These are phyloP conservation scores for Cardinalis cardinalis DNA, from an alignment of 2,113 vertebrate genomes.

Conservation along the genomic window DNA sequence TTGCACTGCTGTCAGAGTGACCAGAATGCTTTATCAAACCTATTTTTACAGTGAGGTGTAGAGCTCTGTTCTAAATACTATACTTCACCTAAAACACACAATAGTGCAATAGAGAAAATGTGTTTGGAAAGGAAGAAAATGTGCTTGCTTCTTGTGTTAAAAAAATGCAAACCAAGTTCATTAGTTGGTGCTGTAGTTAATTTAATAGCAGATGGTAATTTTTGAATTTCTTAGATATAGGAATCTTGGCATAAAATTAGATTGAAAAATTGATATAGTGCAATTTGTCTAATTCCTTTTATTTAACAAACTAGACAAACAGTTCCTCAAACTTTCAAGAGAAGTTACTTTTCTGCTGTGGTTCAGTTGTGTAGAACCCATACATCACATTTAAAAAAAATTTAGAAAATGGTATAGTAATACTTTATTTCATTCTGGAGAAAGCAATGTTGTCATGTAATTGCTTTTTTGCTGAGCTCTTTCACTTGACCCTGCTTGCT, in stretches of 20 bases:
- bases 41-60: not conserved
- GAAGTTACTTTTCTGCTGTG: slow-evolving; percentile 14
- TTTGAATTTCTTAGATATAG: not conserved
- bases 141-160: not conserved
- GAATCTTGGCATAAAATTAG: not conserved
- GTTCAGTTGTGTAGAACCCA: not conserved
- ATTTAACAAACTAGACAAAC: slow-evolving; percentile 1
- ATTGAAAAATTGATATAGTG: not conserved
- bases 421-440: not conserved
- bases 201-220: slow-evolving; percentile 11
- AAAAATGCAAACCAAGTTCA: not conserved
- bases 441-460: slow-evolving; percentile 13
- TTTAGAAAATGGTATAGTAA: not conserved
- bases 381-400: not conserved
- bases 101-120: not conserved
- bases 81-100: slow-evolving; percentile 24
- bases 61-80: not conserved
- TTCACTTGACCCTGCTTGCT: slow-evolving; percentile 9
- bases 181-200: not conserved
- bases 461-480: slow-evolving; percentile 13
- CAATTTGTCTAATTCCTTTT: not conserved
- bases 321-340: not conserved
- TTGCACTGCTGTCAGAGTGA: not conserved
- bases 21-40: not conserved
- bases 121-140: slow-evolving; percentile 2